A percentile compares a stretch with the other conserved stretches of the same genome.
phyloP scores from a whole-genome alignment of 2,113 vertebrate genomes.

The Miniopterus natalensis region DNA sequence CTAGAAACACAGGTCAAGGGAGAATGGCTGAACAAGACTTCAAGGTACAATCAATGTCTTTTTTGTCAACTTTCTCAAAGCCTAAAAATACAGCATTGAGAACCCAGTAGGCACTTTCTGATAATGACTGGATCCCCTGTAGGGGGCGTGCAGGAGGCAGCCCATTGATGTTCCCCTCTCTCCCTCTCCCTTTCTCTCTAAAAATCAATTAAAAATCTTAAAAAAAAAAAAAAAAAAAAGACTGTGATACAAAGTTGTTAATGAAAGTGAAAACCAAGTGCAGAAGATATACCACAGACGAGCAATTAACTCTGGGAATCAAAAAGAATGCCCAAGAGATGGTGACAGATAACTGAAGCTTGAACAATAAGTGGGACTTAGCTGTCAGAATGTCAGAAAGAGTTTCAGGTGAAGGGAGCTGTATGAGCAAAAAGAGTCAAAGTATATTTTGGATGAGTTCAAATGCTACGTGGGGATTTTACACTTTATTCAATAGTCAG shows the following conservation, averaged over 20 bases:
- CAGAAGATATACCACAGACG: neutral
- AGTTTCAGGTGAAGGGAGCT: neutral
- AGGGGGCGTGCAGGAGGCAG: neutral
- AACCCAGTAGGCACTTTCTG: neutral
- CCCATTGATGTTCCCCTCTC: neutral
- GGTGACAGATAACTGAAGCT: neutral
- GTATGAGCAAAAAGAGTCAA: neutral
- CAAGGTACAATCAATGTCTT: neutral
- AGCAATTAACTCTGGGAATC: neutral
- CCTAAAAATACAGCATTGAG: neutral
- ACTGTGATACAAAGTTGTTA: neutral
- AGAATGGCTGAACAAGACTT: neutral
- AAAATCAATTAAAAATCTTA: neutral
- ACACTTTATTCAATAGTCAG: neutral
- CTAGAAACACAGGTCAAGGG: neutral
- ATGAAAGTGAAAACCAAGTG: neutral
- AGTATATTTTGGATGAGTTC: neutral
- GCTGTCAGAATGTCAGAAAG: neutral
- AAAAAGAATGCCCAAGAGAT: neutral
- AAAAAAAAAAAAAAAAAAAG: neutral
- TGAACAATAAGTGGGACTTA: neutral
- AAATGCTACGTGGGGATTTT: neutral
- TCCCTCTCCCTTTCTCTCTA: neutral
- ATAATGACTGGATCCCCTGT: neutral
- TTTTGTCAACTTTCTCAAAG: constrained; percentile 18